A percentile compares a stretch with the other conserved stretches of the same genome.
Conservation (phyloP, 2,113 vertebrate genomes). For the Dinomys branickii region DNA sequence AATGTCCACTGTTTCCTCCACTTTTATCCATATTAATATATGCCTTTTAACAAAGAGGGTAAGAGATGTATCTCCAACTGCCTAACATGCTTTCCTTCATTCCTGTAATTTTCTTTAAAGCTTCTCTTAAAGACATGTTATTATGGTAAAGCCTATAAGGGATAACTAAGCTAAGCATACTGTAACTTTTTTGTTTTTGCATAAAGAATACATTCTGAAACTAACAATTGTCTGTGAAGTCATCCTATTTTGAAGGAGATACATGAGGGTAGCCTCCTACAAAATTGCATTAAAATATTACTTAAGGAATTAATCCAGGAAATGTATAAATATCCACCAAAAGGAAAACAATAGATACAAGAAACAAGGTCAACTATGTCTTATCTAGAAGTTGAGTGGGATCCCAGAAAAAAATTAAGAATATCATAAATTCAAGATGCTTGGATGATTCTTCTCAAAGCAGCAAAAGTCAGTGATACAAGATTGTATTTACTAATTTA, state of each 20-base stretch:
- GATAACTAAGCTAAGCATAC: constrained; percentile 48
- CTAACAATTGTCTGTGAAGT: constrained; percentile 33
- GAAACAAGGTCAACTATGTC: neutral
- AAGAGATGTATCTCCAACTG: neutral
- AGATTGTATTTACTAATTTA: neutral
- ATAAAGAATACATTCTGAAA: constrained; percentile 18
- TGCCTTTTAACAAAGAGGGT: neutral
- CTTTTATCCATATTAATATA: neutral
- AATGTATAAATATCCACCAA: neutral
- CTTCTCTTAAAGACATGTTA: constrained; percentile 25
- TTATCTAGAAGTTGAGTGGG: neutral
- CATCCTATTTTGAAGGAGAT: constrained; percentile 17
- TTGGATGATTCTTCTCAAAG: neutral
- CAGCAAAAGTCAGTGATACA: neutral
- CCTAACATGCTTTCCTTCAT: neutral
- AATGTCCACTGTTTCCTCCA: neutral
- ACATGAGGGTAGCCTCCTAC: neutral
- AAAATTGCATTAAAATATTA: constrained; percentile 7
- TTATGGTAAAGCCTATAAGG: neutral
- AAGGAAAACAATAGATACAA: neutral
- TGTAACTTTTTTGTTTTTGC: neutral
- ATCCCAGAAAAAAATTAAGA: neutral
- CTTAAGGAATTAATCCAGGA: neutral
- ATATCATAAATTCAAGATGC: neutral
- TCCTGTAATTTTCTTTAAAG: constrained; percentile 42